Evolutionary conservation across 2,797 vertebrate genomes (phyloP).

Genomic region (Anas capensis): DNA sequence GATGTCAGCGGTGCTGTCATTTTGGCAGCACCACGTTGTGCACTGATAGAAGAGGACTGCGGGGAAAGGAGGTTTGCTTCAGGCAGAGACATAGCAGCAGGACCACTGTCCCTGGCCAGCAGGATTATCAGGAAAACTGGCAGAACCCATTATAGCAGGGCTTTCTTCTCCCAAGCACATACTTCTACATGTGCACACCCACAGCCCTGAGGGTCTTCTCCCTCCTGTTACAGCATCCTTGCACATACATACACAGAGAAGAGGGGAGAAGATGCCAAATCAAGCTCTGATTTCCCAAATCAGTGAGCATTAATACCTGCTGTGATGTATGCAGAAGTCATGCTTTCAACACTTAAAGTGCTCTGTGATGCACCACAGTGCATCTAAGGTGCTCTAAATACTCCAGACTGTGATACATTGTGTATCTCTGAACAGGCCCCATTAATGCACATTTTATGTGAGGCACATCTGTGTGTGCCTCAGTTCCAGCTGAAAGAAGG

Average conservation of each 20-base stretch:
- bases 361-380: not conserved
- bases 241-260: not conserved
- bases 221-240: not conserved
- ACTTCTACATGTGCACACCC: not conserved
- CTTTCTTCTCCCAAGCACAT: not conserved
- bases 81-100: not conserved
- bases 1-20: too few species aligned
- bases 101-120: not conserved
- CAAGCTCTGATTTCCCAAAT: not conserved
- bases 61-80: not conserved
- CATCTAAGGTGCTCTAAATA: not conserved
- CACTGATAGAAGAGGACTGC: not conserved
- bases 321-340: not conserved
- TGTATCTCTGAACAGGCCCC: not conserved
- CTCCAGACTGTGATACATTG: not conserved
- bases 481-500: not conserved
- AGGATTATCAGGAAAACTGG: not conserved
- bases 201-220: not conserved
- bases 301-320: not conserved
- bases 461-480: not conserved
- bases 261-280: not conserved
- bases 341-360: not conserved
- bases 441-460: not conserved
- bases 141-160: not conserved
- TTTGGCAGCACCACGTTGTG: too few species aligned